Percentiles rank a stretch among this genome's conserved stretches.
Evolutionary conservation across 2,797 vertebrate species (phyloP).

Genomic region (Gobionotothen gibberifrons): DNA sequence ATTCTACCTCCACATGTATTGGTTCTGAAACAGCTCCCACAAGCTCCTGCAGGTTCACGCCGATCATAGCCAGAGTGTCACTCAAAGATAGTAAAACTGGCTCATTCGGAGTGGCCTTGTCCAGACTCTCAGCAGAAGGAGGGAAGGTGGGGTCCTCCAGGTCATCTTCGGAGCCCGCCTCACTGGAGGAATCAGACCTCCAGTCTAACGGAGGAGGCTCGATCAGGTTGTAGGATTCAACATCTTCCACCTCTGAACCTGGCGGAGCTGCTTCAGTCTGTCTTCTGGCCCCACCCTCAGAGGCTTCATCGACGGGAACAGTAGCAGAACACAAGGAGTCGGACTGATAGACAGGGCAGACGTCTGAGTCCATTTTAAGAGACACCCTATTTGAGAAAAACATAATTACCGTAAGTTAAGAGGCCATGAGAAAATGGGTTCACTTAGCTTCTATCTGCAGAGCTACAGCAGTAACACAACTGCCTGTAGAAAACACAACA

Average conservation of each 20-base stretch:
- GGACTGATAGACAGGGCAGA: constrained; percentile 33
- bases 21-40: constrained; percentile 21
- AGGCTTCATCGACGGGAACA: neutral
- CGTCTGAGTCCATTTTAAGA: constrained; percentile 65
- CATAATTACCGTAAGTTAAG: neutral
- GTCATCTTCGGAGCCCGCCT: constrained; percentile 65
- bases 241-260: constrained; percentile 66
- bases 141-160: constrained; percentile 67
- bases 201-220: constrained; percentile 87
- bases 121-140: constrained; percentile 46
- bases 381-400: constrained; percentile 36
- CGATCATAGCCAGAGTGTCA: constrained; percentile 1
- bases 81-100: constrained; percentile 16
- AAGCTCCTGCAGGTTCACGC: constrained; percentile 31
- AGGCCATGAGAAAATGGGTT: neutral
- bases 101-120: constrained; percentile 36
- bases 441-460: neutral
- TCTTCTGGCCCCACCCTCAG: neutral
- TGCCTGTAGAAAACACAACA: neutral
- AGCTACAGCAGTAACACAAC: neutral
- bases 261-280: constrained; percentile 1
- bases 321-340: neutral
- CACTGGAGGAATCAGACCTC: constrained; percentile 85
- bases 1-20: constrained; percentile 17
- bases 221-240: constrained; percentile 76